Base-by-base conservation (phyloP, 2,113 vertebrate species). In the Bubo scandiacus region DNA sequence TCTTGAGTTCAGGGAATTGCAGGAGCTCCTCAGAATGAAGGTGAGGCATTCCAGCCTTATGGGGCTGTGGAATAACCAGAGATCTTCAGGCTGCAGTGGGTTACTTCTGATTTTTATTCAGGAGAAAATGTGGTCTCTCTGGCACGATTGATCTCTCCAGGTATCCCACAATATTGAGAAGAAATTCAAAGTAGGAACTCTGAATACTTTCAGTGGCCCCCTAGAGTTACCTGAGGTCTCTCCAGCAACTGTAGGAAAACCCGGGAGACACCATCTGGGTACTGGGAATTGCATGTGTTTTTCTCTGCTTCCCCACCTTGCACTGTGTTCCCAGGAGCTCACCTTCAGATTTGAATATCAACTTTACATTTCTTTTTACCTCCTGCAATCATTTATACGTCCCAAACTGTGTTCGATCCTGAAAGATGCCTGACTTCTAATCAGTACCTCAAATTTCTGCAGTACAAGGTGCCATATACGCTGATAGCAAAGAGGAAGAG, bases 211-310 rank as follows among this genome's bases (percentile, higher is more conserved):
- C 49, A 23, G 3, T 30, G 11, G 9, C 6, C 7, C 22, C 5
- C 26, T 49, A 36, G 23, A 81, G 16, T 89, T 81, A 40, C 9
- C 25, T 1, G 1, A 16, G 4, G 4, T 75, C 22, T 55, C n/a
- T 74, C 15, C 87, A 81, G 42, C 20, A 70, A 11, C 30, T 54
- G 25, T 45, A 34, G 49, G 36, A 89, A 86, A 61, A 58, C 4
- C 19, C 20, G 70, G 19, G 32, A 87, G 51, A 51, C 15, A 57
- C 1, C 29, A 81, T 23, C 1, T 0, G 4, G 32, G 7, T 22
- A 84, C 18, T 15, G 22, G 91, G 65, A 81, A 42, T 5, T n/a
- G n/a, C 4, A 6, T 5, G 13, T 1, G 1, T 3, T 88, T 85
- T 65, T 32, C 25, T 68, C 38, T 88, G 15, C 42, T 81, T 5